Evolutionary conservation across 2,797 vertebrate genomes (phyloP).

Genomic region (Pampus argenteus): DNA sequence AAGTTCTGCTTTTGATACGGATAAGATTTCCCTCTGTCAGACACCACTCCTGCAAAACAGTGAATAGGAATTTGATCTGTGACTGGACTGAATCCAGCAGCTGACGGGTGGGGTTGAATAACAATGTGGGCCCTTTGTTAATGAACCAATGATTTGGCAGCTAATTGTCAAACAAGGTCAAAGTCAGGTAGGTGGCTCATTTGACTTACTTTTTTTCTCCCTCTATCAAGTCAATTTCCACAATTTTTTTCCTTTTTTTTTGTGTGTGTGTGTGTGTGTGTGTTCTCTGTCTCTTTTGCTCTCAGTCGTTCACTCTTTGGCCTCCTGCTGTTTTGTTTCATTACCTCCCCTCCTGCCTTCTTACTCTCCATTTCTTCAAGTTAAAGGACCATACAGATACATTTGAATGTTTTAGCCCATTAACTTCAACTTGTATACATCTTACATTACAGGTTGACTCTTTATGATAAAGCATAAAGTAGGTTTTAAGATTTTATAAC

Average conservation of each 20-base stretch:
- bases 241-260: slow-evolving; percentile 5
- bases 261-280: too few species aligned
- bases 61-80: slow-evolving; percentile 39
- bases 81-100: slow-evolving; percentile 51
- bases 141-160: slow-evolving; percentile 52
- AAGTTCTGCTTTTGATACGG: slow-evolving; percentile 4
- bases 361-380: slow-evolving; percentile 12
- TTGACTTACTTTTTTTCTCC: slow-evolving; percentile 31
- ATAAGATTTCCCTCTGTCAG: slow-evolving; percentile 6
- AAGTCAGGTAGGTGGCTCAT: slow-evolving; percentile 41
- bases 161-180: slow-evolving; percentile 65
- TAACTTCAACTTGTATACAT: slow-evolving; percentile 51
- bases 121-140: slow-evolving; percentile 47
- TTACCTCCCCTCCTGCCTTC: slow-evolving; percentile 14
- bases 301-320: slow-evolving; percentile 5
- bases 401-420: slow-evolving; percentile 48
- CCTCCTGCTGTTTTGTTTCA: slow-evolving; percentile 37
- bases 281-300: slow-evolving; percentile 4
- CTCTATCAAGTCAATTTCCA: slow-evolving; percentile 18
- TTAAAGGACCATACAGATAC: slow-evolving; percentile 30
- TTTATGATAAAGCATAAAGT: slow-evolving; percentile 17
- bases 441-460: slow-evolving; percentile 16
- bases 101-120: slow-evolving; percentile 49
- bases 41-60: slow-evolving; percentile 22
- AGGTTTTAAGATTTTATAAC: slow-evolving; percentile 14